Percentiles rank a stretch among this genome's conserved stretches.
phyloP scores from a whole-genome alignment of 2,888 invertebrate genomes.

The Allygus modestus region DNA sequence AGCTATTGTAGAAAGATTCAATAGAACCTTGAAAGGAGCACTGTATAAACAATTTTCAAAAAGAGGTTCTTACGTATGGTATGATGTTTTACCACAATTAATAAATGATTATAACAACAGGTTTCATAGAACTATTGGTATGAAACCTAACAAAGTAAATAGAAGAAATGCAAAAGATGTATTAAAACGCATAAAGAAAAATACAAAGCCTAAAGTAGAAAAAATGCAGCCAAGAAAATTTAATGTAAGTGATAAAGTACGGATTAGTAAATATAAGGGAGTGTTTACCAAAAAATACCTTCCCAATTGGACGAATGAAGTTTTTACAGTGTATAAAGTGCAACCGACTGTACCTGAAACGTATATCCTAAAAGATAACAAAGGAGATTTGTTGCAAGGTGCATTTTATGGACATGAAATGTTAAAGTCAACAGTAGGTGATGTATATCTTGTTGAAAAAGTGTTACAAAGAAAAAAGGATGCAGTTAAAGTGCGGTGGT shows the following conservation, averaged over 20 bases:
- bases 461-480: constrained; percentile 51
- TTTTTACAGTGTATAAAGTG: constrained; percentile 46
- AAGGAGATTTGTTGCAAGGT: constrained; percentile 31
- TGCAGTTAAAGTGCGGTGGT: constrained; percentile 49
- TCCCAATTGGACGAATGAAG: constrained; percentile 58
- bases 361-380: constrained; percentile 34
- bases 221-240: not conserved
- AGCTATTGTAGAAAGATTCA: constrained; percentile 63
- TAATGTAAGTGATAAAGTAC: constrained; percentile 36
- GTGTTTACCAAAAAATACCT: constrained; percentile 51
- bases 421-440: constrained; percentile 20
- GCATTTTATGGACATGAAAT: constrained; percentile 48
- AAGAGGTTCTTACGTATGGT: constrained; percentile 49
- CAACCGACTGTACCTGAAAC: constrained; percentile 41
- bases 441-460: constrained; percentile 55
- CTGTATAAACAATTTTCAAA: constrained; percentile 61
- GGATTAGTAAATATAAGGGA: constrained; percentile 48
- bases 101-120: constrained; percentile 62
- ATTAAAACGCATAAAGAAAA: not conserved
- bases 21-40: constrained; percentile 61
- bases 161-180: constrained; percentile 35
- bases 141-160: constrained; percentile 63
- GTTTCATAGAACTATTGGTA: constrained; percentile 62
- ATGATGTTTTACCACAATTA: constrained; percentile 60
- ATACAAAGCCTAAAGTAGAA: not conserved